These are phyloP conservation scores for Polydrusus cervinus DNA, from an alignment of 2,888 invertebrate genomes.

Conservation along the genomic window DNA sequence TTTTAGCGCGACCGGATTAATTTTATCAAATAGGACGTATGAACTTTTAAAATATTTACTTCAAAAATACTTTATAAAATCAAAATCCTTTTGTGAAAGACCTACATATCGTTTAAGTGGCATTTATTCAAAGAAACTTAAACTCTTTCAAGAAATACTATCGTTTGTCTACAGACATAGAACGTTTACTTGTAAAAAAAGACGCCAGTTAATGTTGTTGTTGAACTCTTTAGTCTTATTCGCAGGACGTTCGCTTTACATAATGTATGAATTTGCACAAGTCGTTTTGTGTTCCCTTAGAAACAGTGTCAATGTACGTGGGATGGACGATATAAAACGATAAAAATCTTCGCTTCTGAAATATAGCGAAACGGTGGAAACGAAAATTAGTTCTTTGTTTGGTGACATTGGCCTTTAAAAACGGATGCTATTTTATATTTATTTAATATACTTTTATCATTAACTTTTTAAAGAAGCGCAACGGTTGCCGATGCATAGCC, in stretches of 20 bases:
- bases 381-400: slow-evolving; percentile 10
- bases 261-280: slow-evolving; percentile 27
- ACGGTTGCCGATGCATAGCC: neutral
- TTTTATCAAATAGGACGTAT: too few relatives aligned
- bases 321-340: slow-evolving; percentile 36
- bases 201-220: slow-evolving; percentile 14
- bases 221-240: slow-evolving; percentile 23
- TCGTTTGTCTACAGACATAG: neutral
- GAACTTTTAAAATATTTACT: too few relatives aligned
- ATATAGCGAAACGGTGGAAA: slow-evolving; percentile 6
- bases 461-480: too few relatives aligned
- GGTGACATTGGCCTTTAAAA: neutral
- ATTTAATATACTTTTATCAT: too few relatives aligned
- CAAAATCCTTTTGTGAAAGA: too few relatives aligned
- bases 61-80: too few relatives aligned
- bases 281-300: slow-evolving; percentile 1
- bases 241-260: slow-evolving; percentile 20
- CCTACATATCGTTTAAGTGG: too few relatives aligned
- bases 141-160: too few relatives aligned
- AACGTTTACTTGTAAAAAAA: neutral
- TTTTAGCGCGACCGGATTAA: too few relatives aligned
- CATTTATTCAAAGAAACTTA: too few relatives aligned
- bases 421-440: too few relatives aligned
- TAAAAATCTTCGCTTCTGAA: slow-evolving; percentile 22
- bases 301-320: slow-evolving; percentile 38